A percentile compares a stretch with the other conserved stretches of the same genome.
These are phyloP conservation scores for Adineta ricciae DNA, from an alignment of 2,888 invertebrate genomes.

Conservation along the genomic window DNA sequence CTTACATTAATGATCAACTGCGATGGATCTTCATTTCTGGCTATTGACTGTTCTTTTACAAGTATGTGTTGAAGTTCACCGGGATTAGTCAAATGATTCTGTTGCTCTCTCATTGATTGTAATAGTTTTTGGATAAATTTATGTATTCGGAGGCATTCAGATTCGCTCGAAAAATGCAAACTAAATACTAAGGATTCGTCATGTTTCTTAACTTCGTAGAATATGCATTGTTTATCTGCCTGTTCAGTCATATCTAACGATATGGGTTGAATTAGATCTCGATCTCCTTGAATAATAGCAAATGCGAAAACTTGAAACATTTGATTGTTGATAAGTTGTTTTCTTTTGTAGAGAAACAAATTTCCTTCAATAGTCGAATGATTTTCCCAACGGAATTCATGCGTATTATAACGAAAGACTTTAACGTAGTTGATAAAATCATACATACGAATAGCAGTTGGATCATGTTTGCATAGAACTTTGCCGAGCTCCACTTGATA, in stretches of 20 bases:
- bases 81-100: not conserved
- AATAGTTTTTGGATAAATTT: not conserved
- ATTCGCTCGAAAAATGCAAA: not conserved
- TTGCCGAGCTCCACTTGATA: not conserved
- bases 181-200: not conserved
- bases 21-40: not conserved
- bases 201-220: not conserved
- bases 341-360: not conserved
- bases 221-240: not conserved
- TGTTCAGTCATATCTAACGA: not conserved
- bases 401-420: not conserved
- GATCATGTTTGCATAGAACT: not conserved
- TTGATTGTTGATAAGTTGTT: not conserved
- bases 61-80: not conserved
- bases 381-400: not conserved
- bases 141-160: not conserved
- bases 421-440: conserved; percentile 12
- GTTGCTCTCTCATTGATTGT: not conserved
- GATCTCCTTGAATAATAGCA: not conserved
- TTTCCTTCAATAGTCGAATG: not conserved
- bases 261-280: not conserved
- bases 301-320: not conserved
- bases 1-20: not conserved
- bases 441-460: conserved; percentile 1
- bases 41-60: not conserved